Base-by-base conservation (phyloP, 1,140 invertebrate species). In the Glomeris maerens region DNA sequence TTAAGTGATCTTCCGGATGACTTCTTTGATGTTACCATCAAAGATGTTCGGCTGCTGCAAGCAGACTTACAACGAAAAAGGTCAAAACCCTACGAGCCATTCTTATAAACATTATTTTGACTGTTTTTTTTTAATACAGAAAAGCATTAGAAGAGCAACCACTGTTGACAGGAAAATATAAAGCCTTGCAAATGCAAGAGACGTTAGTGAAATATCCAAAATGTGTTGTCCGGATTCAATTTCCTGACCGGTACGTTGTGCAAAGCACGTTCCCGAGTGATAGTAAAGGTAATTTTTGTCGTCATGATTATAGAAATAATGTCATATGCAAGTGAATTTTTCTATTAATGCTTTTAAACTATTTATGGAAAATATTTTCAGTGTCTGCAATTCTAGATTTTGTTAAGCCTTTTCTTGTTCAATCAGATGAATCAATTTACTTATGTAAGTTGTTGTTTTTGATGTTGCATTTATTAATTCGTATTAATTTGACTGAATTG, bases 1-100 rank as follows among this genome's bases (percentile, higher is more conserved):
- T 59, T 60, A 52, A 73, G 79, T 50, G 80, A 85, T 50, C 61
- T 83, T 27, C 78, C 83, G 14, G 85, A 90, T 66, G 80, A 80
- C 55, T 90, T 90, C 62, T 92, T 81, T 67, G 82, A 87, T 52
- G 61, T 88, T 17, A 85, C 83, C 21, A 70, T 84, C 21, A 73
- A 80, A 49, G 86, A 91, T 70, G 74, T 86, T 0, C 76, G 75
- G 58, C 73, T 71, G 61, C 68, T 90, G 14, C 68, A 84, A 26
- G 68, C 74, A 39, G 81, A 87, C 59, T 69, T 83, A 21, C 78
- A 78, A 62, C 74, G 74, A 62, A 70, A 71, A 45, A 49, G 64
- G 70, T 72, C 62, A 62, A 45, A 5, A 29, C 2, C 17, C 29
- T 53, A 14, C 5, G 29, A 27, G 28, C 10, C 5, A 22, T 25